phyloP scores from a whole-genome alignment of 2,888 invertebrate genomes.

The Aromia moschata region DNA sequence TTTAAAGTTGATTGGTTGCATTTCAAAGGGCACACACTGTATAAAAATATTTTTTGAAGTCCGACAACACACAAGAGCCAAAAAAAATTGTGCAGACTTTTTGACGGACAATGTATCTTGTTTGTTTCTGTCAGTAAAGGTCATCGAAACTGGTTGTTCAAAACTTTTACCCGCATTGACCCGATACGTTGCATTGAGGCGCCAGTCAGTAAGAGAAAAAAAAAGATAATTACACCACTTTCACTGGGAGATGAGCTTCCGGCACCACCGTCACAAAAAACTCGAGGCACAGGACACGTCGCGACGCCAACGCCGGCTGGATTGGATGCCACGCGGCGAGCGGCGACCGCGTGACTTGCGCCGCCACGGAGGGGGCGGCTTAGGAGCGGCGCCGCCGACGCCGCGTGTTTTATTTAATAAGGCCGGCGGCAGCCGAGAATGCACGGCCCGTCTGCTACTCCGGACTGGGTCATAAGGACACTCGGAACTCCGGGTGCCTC shows the following conservation, averaged over 20 bases:
- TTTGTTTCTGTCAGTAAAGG: no score
- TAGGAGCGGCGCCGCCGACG: conserved; percentile 34
- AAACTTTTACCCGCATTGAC: no score
- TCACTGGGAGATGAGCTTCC: not conserved
- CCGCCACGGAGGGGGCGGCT: conserved; percentile 29
- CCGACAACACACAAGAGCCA: no score
- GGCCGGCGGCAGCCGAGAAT: conserved; percentile 18
- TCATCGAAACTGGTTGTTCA: no score
- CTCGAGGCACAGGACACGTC: conserved; percentile 27
- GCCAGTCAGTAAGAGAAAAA: no score
- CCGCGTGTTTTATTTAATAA: conserved; percentile 37
- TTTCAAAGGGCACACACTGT: no score
- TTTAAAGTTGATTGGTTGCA: no score
- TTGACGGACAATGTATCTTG: no score
- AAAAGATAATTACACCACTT: conserved; percentile 3
- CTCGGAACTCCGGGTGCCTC: no score
- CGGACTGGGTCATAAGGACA: conserved; percentile 21
- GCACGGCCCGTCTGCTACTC: conserved; percentile 18
- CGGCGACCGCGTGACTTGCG: conserved; percentile 38
- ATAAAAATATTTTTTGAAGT: no score
- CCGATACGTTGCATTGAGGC: no score
- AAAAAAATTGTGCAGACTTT: no score
- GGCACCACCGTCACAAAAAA: conserved; percentile 11
- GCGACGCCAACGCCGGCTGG: conserved; percentile 39
- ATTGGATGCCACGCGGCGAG: conserved; percentile 37